Evolutionary conservation across 2,113 vertebrate species (phyloP), one percentile per base, ranked within the genome.

Genomic region (Corythornis vintsioides): DNA sequence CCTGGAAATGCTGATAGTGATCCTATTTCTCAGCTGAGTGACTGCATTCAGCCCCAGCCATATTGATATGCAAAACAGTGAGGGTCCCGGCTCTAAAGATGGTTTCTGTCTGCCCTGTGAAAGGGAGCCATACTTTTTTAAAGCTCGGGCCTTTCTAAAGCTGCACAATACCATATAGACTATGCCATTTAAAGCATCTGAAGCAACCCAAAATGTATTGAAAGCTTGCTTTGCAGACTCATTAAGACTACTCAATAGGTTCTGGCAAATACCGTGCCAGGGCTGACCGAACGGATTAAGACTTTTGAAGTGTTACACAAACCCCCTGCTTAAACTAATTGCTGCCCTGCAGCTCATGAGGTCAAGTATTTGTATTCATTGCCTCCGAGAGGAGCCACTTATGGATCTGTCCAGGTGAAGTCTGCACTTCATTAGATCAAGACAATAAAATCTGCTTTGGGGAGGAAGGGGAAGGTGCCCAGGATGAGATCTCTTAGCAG

Each of bases 21-120:
- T 98, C 97, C 98, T 97, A 98, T 98, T 98, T 98, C 97, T 96
- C 98, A 98, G 98, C 97, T 98, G 98, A 98, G 98, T 98, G 97
- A 95, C 94, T 93, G 96, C 98, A 98, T 98, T 98, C 97, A 98
- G 88, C 95, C 95, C 83, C 92, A 93, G 96, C 95, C 88, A 35
- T 96, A 98, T 98, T 98, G 97, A 98, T 97, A 98, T 98, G 98
- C 98, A 98, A 98, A 98, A 92, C 95, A 76, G 81, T 78, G 4
- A 70, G 94, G 96, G 96, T 92, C 94, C 96, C 77, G 86, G 87
- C 96, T 97, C 97, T 95, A 97, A 97, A 97, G 96, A 94, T 95
- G 90, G 96, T 95, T 94, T 98, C 97, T 97, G 97, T 98, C 96
- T 95, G 95, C 93, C 94, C 92, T 92, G 93, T 97, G 97, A 97